Evolutionary conservation across 2,797 vertebrate genomes (phyloP).

Genomic region (Pipistrellus pipistrellus): DNA sequence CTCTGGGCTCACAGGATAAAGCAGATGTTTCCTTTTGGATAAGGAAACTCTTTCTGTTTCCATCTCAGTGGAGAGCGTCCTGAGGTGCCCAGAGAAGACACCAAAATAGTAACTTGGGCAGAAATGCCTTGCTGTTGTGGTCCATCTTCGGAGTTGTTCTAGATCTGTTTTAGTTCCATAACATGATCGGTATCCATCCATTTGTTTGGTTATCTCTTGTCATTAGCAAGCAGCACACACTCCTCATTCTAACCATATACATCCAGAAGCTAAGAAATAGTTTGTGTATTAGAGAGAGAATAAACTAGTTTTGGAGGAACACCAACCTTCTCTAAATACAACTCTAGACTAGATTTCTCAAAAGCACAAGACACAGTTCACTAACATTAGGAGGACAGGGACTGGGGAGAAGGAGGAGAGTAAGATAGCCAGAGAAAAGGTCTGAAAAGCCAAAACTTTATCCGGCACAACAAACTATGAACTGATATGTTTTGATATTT

Average conservation of each 20-base stretch:
- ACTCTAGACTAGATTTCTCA: not conserved
- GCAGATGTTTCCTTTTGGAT: constrained; percentile 38
- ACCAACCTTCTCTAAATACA: not conserved
- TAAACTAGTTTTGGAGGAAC: constrained; percentile 23
- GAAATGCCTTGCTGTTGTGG: not conserved
- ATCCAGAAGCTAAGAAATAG: constrained; percentile 22
- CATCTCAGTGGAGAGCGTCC: not conserved
- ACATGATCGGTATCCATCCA: not conserved
- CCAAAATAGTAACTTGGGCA: constrained; percentile 49
- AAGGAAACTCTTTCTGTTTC: constrained; percentile 1
- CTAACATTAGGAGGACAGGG: not conserved
- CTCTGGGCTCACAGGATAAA: not conserved
- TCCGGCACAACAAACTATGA: not conserved
- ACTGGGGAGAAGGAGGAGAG: not conserved
- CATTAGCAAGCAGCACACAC: not conserved
- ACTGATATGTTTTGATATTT: not conserved
- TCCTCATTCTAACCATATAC: not conserved
- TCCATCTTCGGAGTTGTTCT: not conserved
- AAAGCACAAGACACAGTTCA: not conserved
- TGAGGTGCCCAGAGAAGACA: constrained; percentile 25
- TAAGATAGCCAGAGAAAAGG: not conserved
- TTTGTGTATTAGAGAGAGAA: constrained; percentile 24
- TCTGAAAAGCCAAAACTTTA: not conserved
- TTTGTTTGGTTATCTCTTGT: not conserved
- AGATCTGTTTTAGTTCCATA: not conserved